phyloP scores from a whole-genome alignment of 2,888 invertebrate genomes.

The Pandemis heparana region DNA sequence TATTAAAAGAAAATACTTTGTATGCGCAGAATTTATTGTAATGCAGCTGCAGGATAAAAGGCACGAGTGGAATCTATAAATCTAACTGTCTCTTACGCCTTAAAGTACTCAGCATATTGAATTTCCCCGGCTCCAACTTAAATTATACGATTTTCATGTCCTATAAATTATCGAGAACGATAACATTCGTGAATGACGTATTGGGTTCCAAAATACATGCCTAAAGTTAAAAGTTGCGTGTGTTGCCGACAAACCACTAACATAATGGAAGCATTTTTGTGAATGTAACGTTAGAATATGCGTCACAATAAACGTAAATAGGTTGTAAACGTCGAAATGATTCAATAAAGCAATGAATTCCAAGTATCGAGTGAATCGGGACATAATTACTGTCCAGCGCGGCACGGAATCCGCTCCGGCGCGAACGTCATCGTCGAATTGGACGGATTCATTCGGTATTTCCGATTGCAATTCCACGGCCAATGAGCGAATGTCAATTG shows the following conservation, averaged over 20 bases:
- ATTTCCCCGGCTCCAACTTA: neutral
- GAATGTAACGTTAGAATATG: constrained; percentile 15
- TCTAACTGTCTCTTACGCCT: neutral
- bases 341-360: constrained; percentile 31
- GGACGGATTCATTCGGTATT: constrained; percentile 72
- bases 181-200: constrained; percentile 10
- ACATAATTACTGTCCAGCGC: constrained; percentile 32
- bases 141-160: neutral
- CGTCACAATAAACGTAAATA: constrained; percentile 23
- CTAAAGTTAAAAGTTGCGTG: constrained; percentile 22
- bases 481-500: constrained; percentile 54
- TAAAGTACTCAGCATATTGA: constrained; percentile 1
- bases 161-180: constrained; percentile 10
- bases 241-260: constrained; percentile 7
- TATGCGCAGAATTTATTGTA: neutral
- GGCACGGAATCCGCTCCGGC: constrained; percentile 60
- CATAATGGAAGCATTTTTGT: constrained; percentile 4
- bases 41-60: neutral
- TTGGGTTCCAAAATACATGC: constrained; percentile 5
- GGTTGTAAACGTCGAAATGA: constrained; percentile 25
- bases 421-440: constrained; percentile 67
- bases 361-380: constrained; percentile 23
- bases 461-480: constrained; percentile 71
- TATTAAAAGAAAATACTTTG: neutral
- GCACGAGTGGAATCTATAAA: neutral